Evolutionary conservation across 2,113 vertebrate species (phyloP).

Genomic region (Opisthocomus hoazin): DNA sequence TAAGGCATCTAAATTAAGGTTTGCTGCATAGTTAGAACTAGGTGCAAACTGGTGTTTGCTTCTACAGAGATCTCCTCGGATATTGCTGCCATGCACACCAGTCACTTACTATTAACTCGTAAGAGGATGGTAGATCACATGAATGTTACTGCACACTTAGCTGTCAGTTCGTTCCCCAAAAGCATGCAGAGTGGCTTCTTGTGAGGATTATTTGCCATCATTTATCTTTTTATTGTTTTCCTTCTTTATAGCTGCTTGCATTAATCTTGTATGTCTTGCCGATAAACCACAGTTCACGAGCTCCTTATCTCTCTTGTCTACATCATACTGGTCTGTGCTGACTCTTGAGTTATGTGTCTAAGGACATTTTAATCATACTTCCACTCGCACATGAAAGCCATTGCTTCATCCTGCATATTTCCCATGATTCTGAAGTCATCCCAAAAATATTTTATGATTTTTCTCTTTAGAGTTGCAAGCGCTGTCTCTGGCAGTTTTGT

Average conservation of each 20-base stretch:
- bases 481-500: neutral
- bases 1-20: neutral
- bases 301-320: neutral
- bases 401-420: constrained; percentile 10
- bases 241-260: neutral
- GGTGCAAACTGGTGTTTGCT: neutral
- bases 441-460: neutral
- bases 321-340: neutral
- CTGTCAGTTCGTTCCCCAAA: neutral
- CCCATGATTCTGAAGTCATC: constrained; percentile 2
- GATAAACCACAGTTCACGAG: neutral
- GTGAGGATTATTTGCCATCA: neutral
- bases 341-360: neutral
- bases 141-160: neutral
- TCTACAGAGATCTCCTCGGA: no score
- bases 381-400: neutral
- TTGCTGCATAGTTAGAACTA: neutral
- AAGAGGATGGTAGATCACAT: neutral
- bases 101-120: neutral
- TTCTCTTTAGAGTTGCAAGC: neutral
- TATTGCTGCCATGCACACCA: neutral
- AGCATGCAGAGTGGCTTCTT: neutral
- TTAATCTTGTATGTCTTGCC: neutral
- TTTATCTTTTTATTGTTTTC: constrained; percentile 1
- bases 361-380: constrained; percentile 20